These are phyloP conservation scores for Anomalospiza imberbis DNA, from an alignment of 2,797 vertebrate species.

Conservation along the genomic window DNA sequence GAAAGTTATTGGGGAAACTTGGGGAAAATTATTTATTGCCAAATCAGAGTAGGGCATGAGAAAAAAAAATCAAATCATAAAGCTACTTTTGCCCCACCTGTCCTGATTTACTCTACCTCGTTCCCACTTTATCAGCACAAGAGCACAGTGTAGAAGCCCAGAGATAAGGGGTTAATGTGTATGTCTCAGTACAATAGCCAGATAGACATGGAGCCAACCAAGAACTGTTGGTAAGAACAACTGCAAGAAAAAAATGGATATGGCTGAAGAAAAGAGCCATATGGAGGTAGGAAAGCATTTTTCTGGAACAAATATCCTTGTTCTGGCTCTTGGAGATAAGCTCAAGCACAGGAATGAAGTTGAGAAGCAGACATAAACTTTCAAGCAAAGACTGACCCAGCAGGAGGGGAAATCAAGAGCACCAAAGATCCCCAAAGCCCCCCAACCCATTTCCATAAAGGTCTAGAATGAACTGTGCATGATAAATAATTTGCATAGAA, in stretches of 20 bases:
- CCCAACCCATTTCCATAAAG: not conserved
- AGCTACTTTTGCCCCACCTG: accelerated
- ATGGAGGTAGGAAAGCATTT: not conserved
- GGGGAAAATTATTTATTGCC: not conserved
- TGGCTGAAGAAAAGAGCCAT: not conserved
- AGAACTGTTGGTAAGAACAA: not conserved
- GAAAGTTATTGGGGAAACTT: not conserved
- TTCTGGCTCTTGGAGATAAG: not conserved
- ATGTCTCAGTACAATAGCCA: not conserved
- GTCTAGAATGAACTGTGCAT: not conserved
- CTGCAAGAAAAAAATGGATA: not conserved
- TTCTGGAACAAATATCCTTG: not conserved
- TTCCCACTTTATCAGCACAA: not conserved
- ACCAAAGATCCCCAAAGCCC: not conserved
- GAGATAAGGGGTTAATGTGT: not conserved
- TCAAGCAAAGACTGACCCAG: accelerated
- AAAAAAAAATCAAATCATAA: not conserved
- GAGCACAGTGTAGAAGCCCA: not conserved
- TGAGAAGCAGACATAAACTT: not conserved
- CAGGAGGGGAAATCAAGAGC: not conserved
- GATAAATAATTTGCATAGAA: not conserved
- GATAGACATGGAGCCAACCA: not conserved
- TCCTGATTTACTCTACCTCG: not conserved
- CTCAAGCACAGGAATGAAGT: not conserved
- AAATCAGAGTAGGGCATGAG: not conserved